phyloP scores from a whole-genome alignment of 1,140 invertebrate species.

The fruit fly (Drosophila melanogaster) region Release_6_plus_ISO1_MT NT_037436.4:17599001-17599500 shows the following conservation, averaged over 20 bases:
- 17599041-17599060: constrained; percentile 15
- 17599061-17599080: neutral
- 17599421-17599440: constrained; percentile 68
- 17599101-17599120: neutral
- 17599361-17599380: constrained; percentile 42
- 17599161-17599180: constrained; percentile 52
- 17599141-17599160: constrained; percentile 28
- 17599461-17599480: too few species aligned
- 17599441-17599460: neutral
- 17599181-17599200: constrained; percentile 50
- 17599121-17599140: constrained; percentile 27
- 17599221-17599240: constrained; percentile 76
- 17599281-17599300: constrained; percentile 44
- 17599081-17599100: constrained; percentile 1
- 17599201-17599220: constrained; percentile 65
- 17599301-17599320: neutral
- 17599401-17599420: constrained; percentile 53
- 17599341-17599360: constrained; percentile 19
- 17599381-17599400: constrained; percentile 27
- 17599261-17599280: constrained; percentile 38
- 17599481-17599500: too few species aligned
- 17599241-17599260: constrained; percentile 54
- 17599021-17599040: constrained; percentile 50
- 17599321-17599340: constrained; percentile 27
- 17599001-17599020: constrained; percentile 50